A percentile compares a stretch with the other conserved stretches of the same genome.
Evolutionary conservation across 2,797 vertebrate species (phyloP).

Genomic region (Argya squamiceps): DNA sequence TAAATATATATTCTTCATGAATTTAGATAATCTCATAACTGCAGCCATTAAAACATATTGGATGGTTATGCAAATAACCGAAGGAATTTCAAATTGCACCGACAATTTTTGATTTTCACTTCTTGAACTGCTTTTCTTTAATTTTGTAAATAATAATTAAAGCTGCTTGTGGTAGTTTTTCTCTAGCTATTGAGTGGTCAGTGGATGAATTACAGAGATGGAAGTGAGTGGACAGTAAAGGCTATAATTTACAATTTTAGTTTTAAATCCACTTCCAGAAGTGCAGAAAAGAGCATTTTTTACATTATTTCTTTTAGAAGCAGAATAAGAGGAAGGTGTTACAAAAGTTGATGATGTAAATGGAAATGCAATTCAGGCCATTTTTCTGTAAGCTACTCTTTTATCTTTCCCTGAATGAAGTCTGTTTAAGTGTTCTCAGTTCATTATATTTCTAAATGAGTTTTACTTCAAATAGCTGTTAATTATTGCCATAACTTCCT

Average conservation of each 20-base stretch:
- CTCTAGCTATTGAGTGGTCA: neutral
- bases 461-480: neutral
- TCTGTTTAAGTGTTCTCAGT: neutral
- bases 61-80: neutral
- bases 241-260: neutral
- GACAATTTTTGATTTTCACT: neutral
- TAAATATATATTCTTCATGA: slow-evolving; percentile 37
- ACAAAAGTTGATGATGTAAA: neutral
- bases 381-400: neutral
- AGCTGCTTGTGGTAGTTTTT: neutral
- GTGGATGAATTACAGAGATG: neutral
- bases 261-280: neutral
- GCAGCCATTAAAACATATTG: neutral
- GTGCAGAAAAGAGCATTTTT: neutral
- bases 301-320: neutral
- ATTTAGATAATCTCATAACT: slow-evolving; percentile 19
- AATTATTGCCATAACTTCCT: neutral
- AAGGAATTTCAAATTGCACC: neutral
- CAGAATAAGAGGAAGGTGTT: neutral
- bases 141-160: neutral
- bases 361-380: neutral
- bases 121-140: neutral
- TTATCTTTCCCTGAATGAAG: neutral
- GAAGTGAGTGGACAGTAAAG: neutral
- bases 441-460: slow-evolving; percentile 14